Evolutionary conservation across 2,797 vertebrate genomes (phyloP).

Genomic region (Brotogeris chrysoptera): DNA sequence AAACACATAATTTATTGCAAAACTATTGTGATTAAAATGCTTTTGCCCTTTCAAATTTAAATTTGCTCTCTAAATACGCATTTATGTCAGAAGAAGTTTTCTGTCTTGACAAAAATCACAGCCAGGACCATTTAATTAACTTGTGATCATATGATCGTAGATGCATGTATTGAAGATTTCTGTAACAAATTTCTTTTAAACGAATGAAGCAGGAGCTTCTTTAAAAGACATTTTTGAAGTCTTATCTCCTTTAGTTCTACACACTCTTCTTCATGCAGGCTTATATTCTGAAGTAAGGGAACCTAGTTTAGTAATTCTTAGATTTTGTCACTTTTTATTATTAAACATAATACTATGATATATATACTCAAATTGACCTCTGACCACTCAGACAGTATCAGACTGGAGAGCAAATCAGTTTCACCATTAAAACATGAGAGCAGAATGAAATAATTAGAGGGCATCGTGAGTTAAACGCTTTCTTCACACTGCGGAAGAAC

Average conservation of each 20-base stretch:
- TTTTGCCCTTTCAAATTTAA: not conserved
- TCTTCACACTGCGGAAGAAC: constrained; percentile 22
- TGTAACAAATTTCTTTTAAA: not conserved
- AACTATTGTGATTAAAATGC: not conserved
- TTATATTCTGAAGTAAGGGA: not conserved
- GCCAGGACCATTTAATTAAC: not conserved
- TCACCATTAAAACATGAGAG: constrained; percentile 25
- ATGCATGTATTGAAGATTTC: not conserved
- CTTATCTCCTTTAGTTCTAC: not conserved
- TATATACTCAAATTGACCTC: constrained; percentile 30
- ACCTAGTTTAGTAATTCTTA: not conserved
- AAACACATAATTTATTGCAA: not conserved
- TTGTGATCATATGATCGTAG: not conserved
- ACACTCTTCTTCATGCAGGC: not conserved
- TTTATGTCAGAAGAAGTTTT: not conserved
- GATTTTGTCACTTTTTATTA: constrained; percentile 16
- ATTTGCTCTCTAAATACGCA: not conserved
- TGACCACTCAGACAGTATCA: not conserved
- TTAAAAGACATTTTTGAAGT: constrained; percentile 23
- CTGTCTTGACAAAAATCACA: not conserved
- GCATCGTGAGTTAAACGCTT: constrained; percentile 10
- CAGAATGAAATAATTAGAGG: constrained; percentile 45
- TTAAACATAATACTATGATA: constrained; percentile 20
- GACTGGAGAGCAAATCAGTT: constrained; percentile 25
- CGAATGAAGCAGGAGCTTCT: not conserved